phyloP scores from a whole-genome alignment of 2,888 invertebrate genomes.

The Autographa pulchrina region DNA sequence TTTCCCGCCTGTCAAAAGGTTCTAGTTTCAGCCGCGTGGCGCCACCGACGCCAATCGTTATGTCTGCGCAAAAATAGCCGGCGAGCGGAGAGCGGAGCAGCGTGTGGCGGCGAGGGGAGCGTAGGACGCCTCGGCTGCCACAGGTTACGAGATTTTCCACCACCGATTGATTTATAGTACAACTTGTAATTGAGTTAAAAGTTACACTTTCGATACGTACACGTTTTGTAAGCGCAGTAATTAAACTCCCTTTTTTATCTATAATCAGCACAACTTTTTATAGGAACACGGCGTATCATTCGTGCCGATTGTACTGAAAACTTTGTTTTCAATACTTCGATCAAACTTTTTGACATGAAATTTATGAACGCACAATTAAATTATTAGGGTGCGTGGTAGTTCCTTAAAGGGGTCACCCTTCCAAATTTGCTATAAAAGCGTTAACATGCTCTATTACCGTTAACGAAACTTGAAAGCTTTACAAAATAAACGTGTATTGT shows the following conservation, averaged over 20 bases:
- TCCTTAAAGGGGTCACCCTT: conserved; percentile 38
- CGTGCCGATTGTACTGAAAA: conserved; percentile 18
- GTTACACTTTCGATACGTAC: conserved; percentile 76
- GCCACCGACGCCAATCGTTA: conserved; percentile 78
- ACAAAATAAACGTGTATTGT: conserved; percentile 1
- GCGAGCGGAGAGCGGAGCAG: conserved; percentile 43
- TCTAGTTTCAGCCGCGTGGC: conserved; percentile 76
- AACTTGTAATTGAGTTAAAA: conserved; percentile 86
- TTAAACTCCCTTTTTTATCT: conserved; percentile 6
- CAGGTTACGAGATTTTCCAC: conserved; percentile 73
- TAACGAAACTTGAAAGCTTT: conserved; percentile 24
- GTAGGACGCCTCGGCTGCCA: conserved; percentile 57
- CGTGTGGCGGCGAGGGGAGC: conserved; percentile 59
- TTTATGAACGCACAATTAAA: conserved; percentile 49
- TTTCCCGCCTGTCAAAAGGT: conserved; percentile 85
- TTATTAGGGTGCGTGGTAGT: conserved; percentile 39
- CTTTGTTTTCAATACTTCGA: conserved; percentile 44
- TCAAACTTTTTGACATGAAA: conserved; percentile 51
- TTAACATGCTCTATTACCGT: conserved; percentile 39
- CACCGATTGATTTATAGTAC: conserved; percentile 83
- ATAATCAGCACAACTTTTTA: not conserved
- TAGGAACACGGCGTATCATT: not conserved
- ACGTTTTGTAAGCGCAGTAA: conserved; percentile 24
- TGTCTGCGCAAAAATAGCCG: conserved; percentile 84
- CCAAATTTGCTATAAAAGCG: conserved; percentile 38